These are phyloP conservation scores for Sitta carolinensis DNA, from an alignment of 2,797 vertebrate species.

Conservation along the genomic window DNA sequence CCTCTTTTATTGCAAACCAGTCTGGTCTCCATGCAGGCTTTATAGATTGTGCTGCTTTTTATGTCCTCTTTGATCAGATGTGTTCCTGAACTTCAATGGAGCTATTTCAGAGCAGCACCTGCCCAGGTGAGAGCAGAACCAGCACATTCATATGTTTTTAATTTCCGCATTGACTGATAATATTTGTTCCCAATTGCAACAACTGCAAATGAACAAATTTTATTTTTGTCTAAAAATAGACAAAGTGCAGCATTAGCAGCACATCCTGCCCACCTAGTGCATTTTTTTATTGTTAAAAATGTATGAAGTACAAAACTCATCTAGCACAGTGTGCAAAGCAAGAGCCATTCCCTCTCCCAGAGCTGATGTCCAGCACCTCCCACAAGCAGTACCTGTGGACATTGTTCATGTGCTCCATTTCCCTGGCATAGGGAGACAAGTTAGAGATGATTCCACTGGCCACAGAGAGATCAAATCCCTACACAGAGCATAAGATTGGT, in stretches of 20 bases:
- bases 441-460: not conserved
- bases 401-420: not conserved
- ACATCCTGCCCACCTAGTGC: not conserved
- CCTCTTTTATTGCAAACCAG: not conserved
- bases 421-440: not conserved
- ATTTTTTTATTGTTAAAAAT: not conserved
- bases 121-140: not conserved
- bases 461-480: not conserved
- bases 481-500: rapidly evolving
- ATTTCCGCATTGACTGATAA: not conserved
- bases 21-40: not conserved
- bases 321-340: not conserved
- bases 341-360: not conserved
- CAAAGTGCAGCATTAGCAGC: not conserved
- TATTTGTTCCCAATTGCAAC: not conserved
- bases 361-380: not conserved
- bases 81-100: not conserved
- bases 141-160: not conserved
- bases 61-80: slow-evolving; percentile 39
- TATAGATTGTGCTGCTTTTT: slow-evolving; percentile 34
- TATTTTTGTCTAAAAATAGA: not conserved
- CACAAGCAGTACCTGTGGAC: not conserved
- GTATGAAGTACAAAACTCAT: not conserved
- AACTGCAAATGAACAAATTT: not conserved
- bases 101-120: slow-evolving; percentile 26